phyloP scores from a whole-genome alignment of 2,888 invertebrate genomes.

The Rhabditoides inermis region DNA sequence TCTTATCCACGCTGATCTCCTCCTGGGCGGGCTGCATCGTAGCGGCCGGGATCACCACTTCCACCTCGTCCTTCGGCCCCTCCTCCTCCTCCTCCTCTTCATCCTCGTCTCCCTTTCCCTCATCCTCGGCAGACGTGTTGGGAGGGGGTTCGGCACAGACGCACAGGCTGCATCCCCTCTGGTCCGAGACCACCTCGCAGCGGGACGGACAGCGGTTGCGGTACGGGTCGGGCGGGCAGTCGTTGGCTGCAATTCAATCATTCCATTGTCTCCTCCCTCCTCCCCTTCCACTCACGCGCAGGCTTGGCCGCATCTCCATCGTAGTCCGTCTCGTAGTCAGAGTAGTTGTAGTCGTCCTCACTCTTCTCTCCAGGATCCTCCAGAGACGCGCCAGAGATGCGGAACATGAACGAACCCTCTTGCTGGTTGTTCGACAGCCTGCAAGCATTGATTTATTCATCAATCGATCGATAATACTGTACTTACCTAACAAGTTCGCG shows the following conservation, averaged over 20 bases:
- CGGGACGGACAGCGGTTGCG: conserved; percentile 37
- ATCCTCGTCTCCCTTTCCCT: neutral
- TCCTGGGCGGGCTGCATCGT: neutral
- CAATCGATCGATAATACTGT: neutral
- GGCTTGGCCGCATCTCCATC: conserved; percentile 16
- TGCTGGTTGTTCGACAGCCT: neutral
- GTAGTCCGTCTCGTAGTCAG: conserved; percentile 36
- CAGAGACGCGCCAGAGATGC: conserved; percentile 58
- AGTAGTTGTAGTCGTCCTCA: conserved; percentile 37
- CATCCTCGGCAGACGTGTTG: conserved; percentile 1
- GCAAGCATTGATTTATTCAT: neutral
- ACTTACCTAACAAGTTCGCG: conserved; percentile 68
- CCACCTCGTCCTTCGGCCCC: neutral
- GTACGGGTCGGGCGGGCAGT: conserved; percentile 47
- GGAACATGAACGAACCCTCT: conserved; percentile 68
- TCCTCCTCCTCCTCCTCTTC: neutral
- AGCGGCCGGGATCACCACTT: neutral
- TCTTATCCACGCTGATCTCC: too few relatives aligned
- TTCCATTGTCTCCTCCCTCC: neutral
- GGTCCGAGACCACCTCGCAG: conserved; percentile 39
- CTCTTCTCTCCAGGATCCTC: conserved; percentile 34
- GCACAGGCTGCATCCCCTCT: conserved; percentile 41
- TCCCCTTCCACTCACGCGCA: conserved; percentile 7
- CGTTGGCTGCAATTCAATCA: conserved; percentile 14
- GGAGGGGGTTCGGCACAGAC: conserved; percentile 29